Base-by-base conservation (phyloP, 2,113 vertebrate genomes). In the Donacobius atricapilla region DNA sequence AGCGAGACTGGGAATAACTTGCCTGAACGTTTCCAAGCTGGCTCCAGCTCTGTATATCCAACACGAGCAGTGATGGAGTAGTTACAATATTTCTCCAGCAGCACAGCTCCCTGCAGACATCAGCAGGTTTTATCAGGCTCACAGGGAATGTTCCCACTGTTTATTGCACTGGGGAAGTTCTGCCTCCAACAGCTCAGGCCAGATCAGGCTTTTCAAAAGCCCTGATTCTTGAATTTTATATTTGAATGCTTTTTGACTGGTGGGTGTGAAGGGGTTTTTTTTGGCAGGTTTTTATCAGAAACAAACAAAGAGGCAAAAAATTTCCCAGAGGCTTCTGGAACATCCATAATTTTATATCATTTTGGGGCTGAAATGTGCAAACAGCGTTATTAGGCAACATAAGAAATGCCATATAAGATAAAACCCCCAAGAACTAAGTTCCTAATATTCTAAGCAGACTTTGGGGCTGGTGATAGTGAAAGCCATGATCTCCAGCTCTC, bases 121-220 rank as follows among this genome's bases (percentile, higher is more conserved):
- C 93, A 92, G 83, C 42, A 64, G 77, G 76, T 68, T 90, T 94
- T 84, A 64, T 57, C 77, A 75, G 58, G 77, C 95, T 91, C 91
- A 16, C 51, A 87, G 83, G 65, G 87, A 91, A 76, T 39, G 57
- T 56, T 87, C 89, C 85, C 42, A 31, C 47, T 89, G 56, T 60
- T 95, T 91, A 75, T 53, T 89, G 77, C 57, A 30, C 73, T 61
- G 77, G 23, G 64, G 65, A 87, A 78, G 28, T 37, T 91, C 75
- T 64, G 72, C 73, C 53, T 71, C 56, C 39, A 86, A 56, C 30
- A 63, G 64, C 68, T 92, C 86, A 61, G 76, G 35, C 44, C 86
- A 81, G 40, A 78, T 72, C 17, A 54, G 12, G 40, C 60, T 91
- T 91, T 54, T 51, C 12, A 54, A 88, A 76, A 92, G 5, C 2